These are phyloP conservation scores for Bathynomus jamesi DNA, from an alignment of 1,140 invertebrate species.

Conservation along the genomic window DNA sequence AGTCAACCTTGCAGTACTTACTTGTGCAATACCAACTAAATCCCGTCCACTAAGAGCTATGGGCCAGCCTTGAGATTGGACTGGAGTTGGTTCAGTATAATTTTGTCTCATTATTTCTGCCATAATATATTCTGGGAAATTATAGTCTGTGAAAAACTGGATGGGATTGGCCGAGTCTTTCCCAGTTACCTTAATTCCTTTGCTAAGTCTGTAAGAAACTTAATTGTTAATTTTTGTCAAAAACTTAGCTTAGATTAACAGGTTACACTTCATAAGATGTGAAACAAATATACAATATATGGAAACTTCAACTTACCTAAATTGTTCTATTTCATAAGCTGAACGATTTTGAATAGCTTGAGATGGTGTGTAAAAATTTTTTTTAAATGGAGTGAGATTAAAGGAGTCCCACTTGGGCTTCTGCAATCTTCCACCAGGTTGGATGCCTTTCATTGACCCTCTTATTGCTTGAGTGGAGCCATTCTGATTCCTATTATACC, in stretches of 20 bases:
- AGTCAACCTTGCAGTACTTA: too few relatives aligned
- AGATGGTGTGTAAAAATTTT: constrained; percentile 86
- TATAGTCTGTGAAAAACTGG: constrained; percentile 48
- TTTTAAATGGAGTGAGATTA: constrained; percentile 71
- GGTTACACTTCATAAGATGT: not conserved
- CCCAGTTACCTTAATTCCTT: constrained; percentile 45
- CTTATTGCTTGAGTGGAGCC: constrained; percentile 12
- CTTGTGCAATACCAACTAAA: constrained; percentile 65
- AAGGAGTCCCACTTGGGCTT: constrained; percentile 78
- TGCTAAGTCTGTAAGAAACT: constrained; percentile 21
- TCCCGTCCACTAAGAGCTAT: constrained; percentile 52
- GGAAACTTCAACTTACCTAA: constrained; percentile 16
- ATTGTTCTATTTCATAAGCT: constrained; percentile 40
- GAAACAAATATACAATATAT: not conserved
- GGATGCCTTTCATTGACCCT: constrained; percentile 43
- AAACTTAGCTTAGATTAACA: not conserved
- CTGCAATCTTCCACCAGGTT: constrained; percentile 63
- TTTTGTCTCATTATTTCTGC: constrained; percentile 38
- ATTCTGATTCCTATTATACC: not conserved
- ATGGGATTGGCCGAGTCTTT: constrained; percentile 47
- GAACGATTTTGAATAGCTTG: constrained; percentile 56
- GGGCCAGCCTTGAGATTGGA: constrained; percentile 50
- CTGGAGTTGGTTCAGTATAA: constrained; percentile 50
- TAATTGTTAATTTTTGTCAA: not conserved
- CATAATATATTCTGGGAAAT: constrained; percentile 45